These are phyloP conservation scores for Corythornis madagascariensis DNA, from an alignment of 2,113 vertebrate genomes.

Conservation along the genomic window DNA sequence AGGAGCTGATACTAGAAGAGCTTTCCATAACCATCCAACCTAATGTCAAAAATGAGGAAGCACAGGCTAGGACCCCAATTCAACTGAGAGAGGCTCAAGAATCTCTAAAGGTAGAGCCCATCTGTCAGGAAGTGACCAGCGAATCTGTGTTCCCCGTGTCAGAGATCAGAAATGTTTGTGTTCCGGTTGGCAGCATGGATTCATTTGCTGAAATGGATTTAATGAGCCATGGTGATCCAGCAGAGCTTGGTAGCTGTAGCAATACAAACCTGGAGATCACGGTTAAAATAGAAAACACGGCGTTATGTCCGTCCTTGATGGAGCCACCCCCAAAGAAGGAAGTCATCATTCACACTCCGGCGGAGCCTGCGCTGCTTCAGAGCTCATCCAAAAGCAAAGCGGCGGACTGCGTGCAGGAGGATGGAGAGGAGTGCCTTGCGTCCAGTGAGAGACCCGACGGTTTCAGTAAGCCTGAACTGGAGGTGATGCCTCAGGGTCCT, in stretches of 20 bases:
- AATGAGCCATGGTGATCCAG: not conserved
- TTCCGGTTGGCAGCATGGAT: constrained; percentile 35
- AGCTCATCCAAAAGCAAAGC: not conserved
- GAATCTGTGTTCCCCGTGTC: constrained; percentile 30
- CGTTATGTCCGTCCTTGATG: constrained; percentile 29
- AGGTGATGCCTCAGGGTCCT: constrained; percentile 23
- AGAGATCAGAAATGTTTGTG: constrained; percentile 51
- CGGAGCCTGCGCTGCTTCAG: not conserved
- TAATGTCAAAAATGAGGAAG: constrained; percentile 4
- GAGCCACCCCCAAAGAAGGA: constrained; percentile 46
- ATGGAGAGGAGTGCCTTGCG: constrained; percentile 43
- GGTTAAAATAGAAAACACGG: constrained; percentile 60
- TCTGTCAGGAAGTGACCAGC: constrained; percentile 36
- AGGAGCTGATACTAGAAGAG: constrained; percentile 37
- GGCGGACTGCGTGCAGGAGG: not conserved
- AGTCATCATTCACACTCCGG: constrained; percentile 14
- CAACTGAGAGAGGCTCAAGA: constrained; percentile 58
- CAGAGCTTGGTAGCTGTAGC: constrained; percentile 2
- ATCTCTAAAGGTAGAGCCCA: constrained; percentile 27
- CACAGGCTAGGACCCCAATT: not conserved
- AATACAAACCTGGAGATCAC: constrained; percentile 58
- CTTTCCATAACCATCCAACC: constrained; percentile 50
- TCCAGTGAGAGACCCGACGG: constrained; percentile 9
- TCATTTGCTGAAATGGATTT: constrained; percentile 57
- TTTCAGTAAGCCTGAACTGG: constrained; percentile 45